Evolutionary conservation across 1,140 invertebrate species (phyloP).

Genomic region (Hypsibius dujardini): DNA sequence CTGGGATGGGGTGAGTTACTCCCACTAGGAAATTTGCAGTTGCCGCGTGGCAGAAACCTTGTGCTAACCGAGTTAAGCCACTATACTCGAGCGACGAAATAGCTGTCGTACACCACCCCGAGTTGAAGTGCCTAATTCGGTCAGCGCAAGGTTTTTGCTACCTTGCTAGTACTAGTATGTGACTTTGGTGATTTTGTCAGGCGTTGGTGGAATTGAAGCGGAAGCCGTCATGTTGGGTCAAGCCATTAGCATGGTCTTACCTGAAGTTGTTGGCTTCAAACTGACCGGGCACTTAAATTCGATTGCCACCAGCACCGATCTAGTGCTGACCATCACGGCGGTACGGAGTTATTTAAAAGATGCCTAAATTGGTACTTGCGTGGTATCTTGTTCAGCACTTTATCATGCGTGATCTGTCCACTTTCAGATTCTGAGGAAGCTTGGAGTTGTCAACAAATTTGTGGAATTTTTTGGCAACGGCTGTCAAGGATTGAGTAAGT

Average conservation of each 20-base stretch:
- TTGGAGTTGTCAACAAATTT: conserved; percentile 94
- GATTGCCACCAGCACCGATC: conserved; percentile 84
- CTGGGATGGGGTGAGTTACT: conserved; percentile 43
- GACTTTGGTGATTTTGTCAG: conserved; percentile 23
- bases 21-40: neutral
- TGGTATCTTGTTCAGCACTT: conserved; percentile 14
- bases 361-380: neutral
- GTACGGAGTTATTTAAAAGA: conserved; percentile 34
- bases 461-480: conserved; percentile 95
- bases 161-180: neutral
- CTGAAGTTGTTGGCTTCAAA: conserved; percentile 85
- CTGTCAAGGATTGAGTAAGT: conserved; percentile 63
- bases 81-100: neutral
- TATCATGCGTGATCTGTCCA: conserved; percentile 20
- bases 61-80: neutral
- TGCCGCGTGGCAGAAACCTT: neutral
- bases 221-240: conserved; percentile 62
- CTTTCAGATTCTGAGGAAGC: conserved; percentile 62
- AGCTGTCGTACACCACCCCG: no score
- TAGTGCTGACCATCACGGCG: conserved; percentile 93
- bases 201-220: conserved; percentile 44
- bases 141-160: no score
- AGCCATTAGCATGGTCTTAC: conserved; percentile 84
- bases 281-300: conserved; percentile 58
- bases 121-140: no score